A percentile compares a stretch with the other conserved stretches of the same genome.
Conservation (phyloP, 2,113 vertebrate species). For the Sorex araneus region DNA sequence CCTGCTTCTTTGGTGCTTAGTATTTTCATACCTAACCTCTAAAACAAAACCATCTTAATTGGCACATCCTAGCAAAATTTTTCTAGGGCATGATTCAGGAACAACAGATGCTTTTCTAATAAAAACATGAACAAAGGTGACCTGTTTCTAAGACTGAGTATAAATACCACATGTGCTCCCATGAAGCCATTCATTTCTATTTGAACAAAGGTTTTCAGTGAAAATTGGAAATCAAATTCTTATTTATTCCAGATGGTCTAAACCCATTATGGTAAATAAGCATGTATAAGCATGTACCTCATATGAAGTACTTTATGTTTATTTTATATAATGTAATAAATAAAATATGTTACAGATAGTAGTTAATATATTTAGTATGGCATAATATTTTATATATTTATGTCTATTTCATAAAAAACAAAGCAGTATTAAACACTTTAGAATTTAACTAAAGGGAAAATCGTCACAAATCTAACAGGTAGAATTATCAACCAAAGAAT, state of each 20-base stretch:
- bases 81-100: background rate
- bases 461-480: background rate
- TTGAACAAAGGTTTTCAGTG: constrained; percentile 42
- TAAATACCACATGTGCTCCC: background rate
- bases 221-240: constrained; percentile 5
- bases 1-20: background rate
- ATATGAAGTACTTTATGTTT: constrained; percentile 3
- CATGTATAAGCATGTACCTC: background rate
- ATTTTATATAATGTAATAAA: too few relatives aligned
- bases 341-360: background rate
- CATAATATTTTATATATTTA: background rate
- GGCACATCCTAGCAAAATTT: constrained; percentile 24
- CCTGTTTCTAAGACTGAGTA: background rate
- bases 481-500: constrained; percentile 4
- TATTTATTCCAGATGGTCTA: constrained; percentile 19
- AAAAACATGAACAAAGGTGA: constrained; percentile 32
- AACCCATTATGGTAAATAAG: constrained; percentile 21
- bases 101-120: background rate
- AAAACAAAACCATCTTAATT: background rate
- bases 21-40: background rate
- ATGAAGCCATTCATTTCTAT: background rate
- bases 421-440: constrained; percentile 32
- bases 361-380: background rate
- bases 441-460: constrained; percentile 63
- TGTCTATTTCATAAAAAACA: constrained; percentile 37